These are phyloP conservation scores for Hippasteria phrygiana DNA, from an alignment of 53 echinoderm and acorn worm species.

Conservation along the genomic window DNA sequence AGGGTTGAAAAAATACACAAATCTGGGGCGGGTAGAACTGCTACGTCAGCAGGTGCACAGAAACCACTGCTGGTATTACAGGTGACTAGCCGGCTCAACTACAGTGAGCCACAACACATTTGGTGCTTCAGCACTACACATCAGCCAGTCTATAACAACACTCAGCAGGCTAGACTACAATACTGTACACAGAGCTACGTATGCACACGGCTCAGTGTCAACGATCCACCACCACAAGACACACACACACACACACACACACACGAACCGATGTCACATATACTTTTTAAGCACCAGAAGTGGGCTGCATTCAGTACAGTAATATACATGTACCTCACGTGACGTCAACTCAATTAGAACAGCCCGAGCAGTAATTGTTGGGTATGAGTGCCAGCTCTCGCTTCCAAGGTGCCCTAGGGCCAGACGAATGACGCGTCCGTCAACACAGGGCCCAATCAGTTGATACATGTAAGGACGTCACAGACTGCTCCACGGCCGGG, in stretches of 20 bases:
- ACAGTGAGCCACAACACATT: neutral
- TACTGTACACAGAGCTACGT: neutral
- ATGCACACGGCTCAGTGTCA: neutral
- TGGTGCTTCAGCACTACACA: neutral
- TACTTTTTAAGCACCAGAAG: neutral
- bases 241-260: neutral
- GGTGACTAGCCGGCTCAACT: neutral
- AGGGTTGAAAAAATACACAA: neutral
- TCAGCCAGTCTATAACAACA: neutral
- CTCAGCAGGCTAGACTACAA: neutral
- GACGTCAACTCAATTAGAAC: neutral
- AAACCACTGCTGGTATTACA: neutral
- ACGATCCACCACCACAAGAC: neutral
- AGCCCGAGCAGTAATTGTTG: neutral
- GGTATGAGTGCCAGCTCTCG: neutral
- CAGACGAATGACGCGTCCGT: neutral
- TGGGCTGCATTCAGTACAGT: neutral
- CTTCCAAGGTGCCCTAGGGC: neutral
- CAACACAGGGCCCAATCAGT: neutral
- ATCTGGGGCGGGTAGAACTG: neutral
- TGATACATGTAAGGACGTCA: neutral
- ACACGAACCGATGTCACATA: neutral
- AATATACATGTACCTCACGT: neutral
- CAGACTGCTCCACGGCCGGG: neutral
- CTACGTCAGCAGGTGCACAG: slow-evolving; percentile 3